Evolutionary conservation across 2,113 vertebrate genomes (phyloP), one percentile per base, ranked within the genome.

Genomic region (Puffinus mauretanicus): DNA sequence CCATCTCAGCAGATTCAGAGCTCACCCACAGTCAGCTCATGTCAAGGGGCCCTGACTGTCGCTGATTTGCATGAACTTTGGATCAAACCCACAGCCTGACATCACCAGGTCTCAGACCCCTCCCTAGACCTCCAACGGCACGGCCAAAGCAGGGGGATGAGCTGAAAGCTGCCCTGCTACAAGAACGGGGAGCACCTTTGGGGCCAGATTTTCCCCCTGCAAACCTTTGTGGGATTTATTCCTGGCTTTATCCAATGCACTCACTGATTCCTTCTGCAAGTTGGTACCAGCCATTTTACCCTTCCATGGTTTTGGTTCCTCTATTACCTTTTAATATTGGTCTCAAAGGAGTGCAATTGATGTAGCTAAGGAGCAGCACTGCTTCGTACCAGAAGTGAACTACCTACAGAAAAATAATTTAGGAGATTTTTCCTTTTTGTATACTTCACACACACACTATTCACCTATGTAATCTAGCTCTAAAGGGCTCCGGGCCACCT

Each of bases 61-160:
- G 1, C 40, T 29, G 17, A 34, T 69, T 65, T 93, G 54, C 46
- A 69, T 6, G 6, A 69, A 38, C 44, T 75, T 34, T 54, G 36
- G 51, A 76, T 54, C 44, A 52, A 75, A 52, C 1, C 34, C 51
- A 34, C 0, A 1, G 51, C 20, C n/a, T 62, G 22, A 60, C 58
- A 58, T 26, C 32, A 69, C 40, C 6, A 4, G 16, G 21, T 46
- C 75, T 64, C 54, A 70, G 60, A 49, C 2, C 6, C 14, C 4
- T 2, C 6, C 16, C 5, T 8, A 58, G 36, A 60, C 10, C 14
- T 62, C 32, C 42, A 34, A 20, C 1, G 0, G 13, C 1, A 3
- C 0, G 0, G 24, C 32, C 67, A 79, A 52, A 77, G 14, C 40
- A 51, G 46, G 20, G 14, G 6, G 17, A 27, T 46, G 16, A 81